Base-by-base conservation (phyloP, 1,140 invertebrate genomes). In the Melitaea cinxia region DNA sequence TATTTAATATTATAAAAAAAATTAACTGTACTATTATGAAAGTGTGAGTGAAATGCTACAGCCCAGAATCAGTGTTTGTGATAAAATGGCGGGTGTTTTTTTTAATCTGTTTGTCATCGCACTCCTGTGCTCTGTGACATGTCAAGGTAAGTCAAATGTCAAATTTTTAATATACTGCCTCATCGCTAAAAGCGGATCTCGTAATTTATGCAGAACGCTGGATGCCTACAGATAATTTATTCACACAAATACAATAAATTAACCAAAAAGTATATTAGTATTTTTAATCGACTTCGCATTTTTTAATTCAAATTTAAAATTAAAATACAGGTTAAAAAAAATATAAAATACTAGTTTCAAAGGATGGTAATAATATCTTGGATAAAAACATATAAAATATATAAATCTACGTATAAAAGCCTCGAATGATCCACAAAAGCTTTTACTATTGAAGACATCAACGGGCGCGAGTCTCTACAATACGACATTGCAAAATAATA, bases 1-100 rank as follows among this genome's bases (percentile, higher is more conserved):
- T 39, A 35, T 62, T 61, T 63, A 26, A 26, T 54, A 19, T 37
- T 37, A 14, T n/a, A 37, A 45, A 56, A 42, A 26, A 50, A 50
- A 50, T 14, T 42, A 56, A 75, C 53, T 56, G 33, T 52, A 70
- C 54, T 65, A 65, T 65, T 74, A 81, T 77, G 73, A 78, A 54
- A 79, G 75, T 82, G 80, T 66, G 55, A 82, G 79, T 80, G 79
- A 68, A 75, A 88, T 89, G 85, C 82, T 86, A 49, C 84, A 86
- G 77, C 83, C 85, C n/a, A 88, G 85, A 80, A 70, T 68, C 72
- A 80, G 80, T 88, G 82, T 54, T 68, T 64, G 76, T 70, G 71
- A 42, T 55, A 68, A 55, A 66, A 68, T 75, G 70, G 62, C 70
- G 81, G 71, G 66, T 72, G 39, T 68, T 35, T 53, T 66, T 60